Base-by-base conservation (phyloP, 2,113 vertebrate genomes). In the Cynopterus brachyotis region DNA sequence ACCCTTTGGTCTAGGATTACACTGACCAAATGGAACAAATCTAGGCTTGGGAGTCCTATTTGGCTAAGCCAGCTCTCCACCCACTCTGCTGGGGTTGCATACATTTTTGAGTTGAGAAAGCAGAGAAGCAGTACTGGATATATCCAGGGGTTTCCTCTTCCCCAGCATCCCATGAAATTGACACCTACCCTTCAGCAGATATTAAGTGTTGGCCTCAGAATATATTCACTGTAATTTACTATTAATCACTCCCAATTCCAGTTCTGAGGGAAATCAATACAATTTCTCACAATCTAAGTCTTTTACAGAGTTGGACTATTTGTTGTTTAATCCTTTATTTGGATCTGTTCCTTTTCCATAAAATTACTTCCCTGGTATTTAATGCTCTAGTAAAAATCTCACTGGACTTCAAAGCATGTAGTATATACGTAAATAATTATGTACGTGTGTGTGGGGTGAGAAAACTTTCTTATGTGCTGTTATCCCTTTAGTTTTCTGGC, bases 271-370 rank as follows among this genome's bases (percentile, higher is more conserved):
- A 96, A 95, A 73, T 9, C 19, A 81, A 53, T 12, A 69, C 7
- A 79, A 20, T n/a, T 59, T 45, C 37, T 83, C 24, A 69, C 24
- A 96, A 37, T 79, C 76, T 53, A 62, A 90, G 20, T 35, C 50
- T 47, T 95, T 90, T 55, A 50, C 4, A 55, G 60, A 93, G 67
- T 75, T 86, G 76, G 59, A 28, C 15, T 66, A 83, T 40, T 87
- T 83, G 53, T 70, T 91, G 19, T 57, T 93, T 76, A 95, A 64
- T 67, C n/a, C 10, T 83, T 91, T 75, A 64, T 90, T 95, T 91
- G 35, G 57, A 85, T 28, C 0, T 85, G 24, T 69, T 90, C 59
- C 45, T 97, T 90, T 90, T 70, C 62, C 70, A 95, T 59, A 92
- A 62, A 97, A 72, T 64, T 6, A 80, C 53, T 94, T 72, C 57